phyloP scores from a whole-genome alignment of 2,113 vertebrate species.

The Hiodon tergisus region DNA sequence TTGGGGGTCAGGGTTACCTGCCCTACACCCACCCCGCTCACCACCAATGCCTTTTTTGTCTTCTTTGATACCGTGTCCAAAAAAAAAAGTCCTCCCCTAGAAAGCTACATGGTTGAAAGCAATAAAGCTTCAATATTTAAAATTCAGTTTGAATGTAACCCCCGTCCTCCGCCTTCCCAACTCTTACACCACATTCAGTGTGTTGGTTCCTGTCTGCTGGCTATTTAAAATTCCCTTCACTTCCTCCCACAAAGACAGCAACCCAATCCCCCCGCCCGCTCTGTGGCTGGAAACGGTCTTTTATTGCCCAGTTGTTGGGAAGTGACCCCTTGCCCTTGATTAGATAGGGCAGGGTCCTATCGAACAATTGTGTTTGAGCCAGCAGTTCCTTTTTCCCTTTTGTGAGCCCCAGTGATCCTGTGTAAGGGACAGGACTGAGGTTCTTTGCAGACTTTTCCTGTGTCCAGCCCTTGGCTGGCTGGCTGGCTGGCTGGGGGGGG shows the following conservation, averaged over 20 bases:
- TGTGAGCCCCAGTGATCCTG: slow-evolving; percentile 71
- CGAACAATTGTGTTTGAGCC: slow-evolving; percentile 80
- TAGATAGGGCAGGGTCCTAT: slow-evolving; percentile 93
- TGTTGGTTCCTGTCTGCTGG: slow-evolving; percentile 95
- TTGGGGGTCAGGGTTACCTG: slow-evolving; percentile 1
- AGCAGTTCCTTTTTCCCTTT: slow-evolving; percentile 63
- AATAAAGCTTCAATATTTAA: neutral
- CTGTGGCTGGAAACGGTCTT: slow-evolving; percentile 92
- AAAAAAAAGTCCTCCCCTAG: neutral
- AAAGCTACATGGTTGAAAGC: too few relatives aligned
- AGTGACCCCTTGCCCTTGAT: slow-evolving; percentile 98
- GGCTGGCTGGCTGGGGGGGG: slow-evolving; percentile 24
- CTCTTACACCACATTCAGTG: slow-evolving; percentile 75
- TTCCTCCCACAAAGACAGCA: slow-evolving; percentile 67
- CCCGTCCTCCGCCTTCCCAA: slow-evolving; percentile 44
- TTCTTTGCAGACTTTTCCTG: slow-evolving; percentile 72
- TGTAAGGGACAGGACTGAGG: slow-evolving; percentile 81
- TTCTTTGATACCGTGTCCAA: neutral
- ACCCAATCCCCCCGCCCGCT: slow-evolving; percentile 70
- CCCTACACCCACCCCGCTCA: neutral
- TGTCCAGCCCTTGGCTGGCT: slow-evolving; percentile 53
- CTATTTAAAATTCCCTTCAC: slow-evolving; percentile 75
- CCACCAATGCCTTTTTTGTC: neutral
- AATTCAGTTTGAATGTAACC: slow-evolving; percentile 14
- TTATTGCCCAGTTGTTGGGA: slow-evolving; percentile 99